Evolutionary conservation across 2,113 vertebrate species (phyloP).

Genomic region (Speoplatyrhinus poulsoni): DNA sequence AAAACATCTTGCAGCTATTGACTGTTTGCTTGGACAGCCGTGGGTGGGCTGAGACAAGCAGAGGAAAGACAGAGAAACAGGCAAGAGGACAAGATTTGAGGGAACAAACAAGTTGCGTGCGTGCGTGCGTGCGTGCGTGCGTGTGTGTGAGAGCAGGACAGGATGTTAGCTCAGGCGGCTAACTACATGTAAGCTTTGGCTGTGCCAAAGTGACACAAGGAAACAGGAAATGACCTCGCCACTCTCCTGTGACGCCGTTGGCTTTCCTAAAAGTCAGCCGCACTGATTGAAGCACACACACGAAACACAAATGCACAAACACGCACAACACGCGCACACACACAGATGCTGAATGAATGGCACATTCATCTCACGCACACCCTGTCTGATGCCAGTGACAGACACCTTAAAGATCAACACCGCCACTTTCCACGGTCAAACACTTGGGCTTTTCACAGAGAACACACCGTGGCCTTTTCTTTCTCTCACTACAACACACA

Average conservation of each 20-base stretch:
- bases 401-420: slow-evolving; percentile 48
- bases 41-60: neutral
- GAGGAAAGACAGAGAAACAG: neutral
- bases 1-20: neutral
- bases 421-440: slow-evolving; percentile 35
- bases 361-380: slow-evolving; percentile 14
- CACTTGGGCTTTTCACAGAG: slow-evolving; percentile 43
- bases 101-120: neutral
- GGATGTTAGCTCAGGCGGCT: slow-evolving; percentile 28
- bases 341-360: neutral
- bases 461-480: slow-evolving; percentile 58
- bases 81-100: neutral
- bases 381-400: slow-evolving; percentile 25
- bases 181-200: slow-evolving; percentile 16
- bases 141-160: neutral
- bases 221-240: slow-evolving; percentile 30
- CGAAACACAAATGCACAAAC: neutral
- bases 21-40: neutral
- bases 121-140: neutral
- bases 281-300: slow-evolving; percentile 13
- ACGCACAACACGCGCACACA: slow-evolving; percentile 3
- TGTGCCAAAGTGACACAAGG: slow-evolving; percentile 13
- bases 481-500: slow-evolving; percentile 11
- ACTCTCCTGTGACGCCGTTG: slow-evolving; percentile 5
- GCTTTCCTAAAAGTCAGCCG: slow-evolving; percentile 17